Conservation (phyloP, 2,888 invertebrate genomes). For the Aspidiotus rigidus region DNA sequence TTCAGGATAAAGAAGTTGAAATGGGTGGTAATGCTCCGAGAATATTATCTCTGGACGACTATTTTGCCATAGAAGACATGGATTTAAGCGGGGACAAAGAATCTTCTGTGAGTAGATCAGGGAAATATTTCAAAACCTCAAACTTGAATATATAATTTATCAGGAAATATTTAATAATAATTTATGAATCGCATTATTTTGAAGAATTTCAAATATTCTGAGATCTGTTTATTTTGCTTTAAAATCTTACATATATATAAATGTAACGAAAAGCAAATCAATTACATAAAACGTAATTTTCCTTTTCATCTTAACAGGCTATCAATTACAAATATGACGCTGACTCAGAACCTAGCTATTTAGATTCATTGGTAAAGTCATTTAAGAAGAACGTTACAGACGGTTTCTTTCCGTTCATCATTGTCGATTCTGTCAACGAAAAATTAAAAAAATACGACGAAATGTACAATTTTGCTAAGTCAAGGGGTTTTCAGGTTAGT, state of each 20-base stretch:
- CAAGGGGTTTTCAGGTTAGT: constrained; percentile 70
- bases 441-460: constrained; percentile 72
- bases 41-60: constrained; percentile 89
- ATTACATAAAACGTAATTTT: not conserved
- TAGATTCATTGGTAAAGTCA: constrained; percentile 71
- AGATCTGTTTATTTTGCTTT: too few relatives aligned
- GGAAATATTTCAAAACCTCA: not conserved
- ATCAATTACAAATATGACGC: constrained; percentile 84
- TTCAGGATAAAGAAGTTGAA: constrained; percentile 61
- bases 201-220: too few relatives aligned
- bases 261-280: constrained; percentile 6
- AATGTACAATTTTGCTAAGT: constrained; percentile 77
- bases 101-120: constrained; percentile 36
- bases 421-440: constrained; percentile 84
- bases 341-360: constrained; percentile 70
- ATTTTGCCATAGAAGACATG: constrained; percentile 82
- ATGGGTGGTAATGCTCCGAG: constrained; percentile 81
- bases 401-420: constrained; percentile 83
- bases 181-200: too few relatives aligned
- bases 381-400: constrained; percentile 85
- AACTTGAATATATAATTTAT: not conserved
- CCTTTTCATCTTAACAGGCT: constrained; percentile 46
- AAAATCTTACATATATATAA: too few relatives aligned
- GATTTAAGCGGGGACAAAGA: constrained; percentile 54
- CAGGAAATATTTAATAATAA: too few relatives aligned